Conservation (phyloP, 92 coral and sea anemone species). For the Zoanthus sociatus region DNA sequence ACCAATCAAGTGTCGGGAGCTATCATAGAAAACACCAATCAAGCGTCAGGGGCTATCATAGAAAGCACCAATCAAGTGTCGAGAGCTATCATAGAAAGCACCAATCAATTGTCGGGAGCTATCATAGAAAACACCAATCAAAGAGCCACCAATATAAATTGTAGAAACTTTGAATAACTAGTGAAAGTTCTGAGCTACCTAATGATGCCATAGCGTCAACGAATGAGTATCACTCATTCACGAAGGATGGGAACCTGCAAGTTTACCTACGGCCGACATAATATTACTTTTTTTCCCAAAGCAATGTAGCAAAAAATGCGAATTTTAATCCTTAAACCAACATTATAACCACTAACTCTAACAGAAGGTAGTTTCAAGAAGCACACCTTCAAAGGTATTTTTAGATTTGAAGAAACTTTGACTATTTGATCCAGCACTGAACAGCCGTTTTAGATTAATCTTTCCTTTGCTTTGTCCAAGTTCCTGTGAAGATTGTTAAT, state of each 20-base stretch:
- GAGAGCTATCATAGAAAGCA: neutral
- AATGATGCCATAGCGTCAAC: constrained; percentile 53
- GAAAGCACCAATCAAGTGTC: neutral
- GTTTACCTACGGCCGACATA: constrained; percentile 5
- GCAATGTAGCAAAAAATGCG: constrained; percentile 30
- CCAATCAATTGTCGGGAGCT: neutral
- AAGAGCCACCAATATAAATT: neutral
- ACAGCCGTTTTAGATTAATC: too few species aligned
- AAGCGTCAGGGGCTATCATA: neutral
- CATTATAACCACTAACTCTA: too few species aligned
- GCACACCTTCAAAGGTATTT: too few species aligned
- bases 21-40: neutral
- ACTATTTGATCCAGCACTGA: too few species aligned
- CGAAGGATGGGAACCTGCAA: constrained; percentile 48
- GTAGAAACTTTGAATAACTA: constrained; percentile 15
- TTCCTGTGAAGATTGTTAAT: too few species aligned
- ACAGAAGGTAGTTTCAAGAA: too few species aligned
- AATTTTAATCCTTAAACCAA: constrained; percentile 35
- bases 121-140: neutral
- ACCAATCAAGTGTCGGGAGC: neutral
- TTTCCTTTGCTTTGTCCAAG: too few species aligned
- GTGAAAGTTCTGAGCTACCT: constrained; percentile 56
- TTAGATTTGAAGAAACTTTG: too few species aligned
- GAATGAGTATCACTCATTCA: constrained; percentile 54
- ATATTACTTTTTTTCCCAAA: neutral